These are phyloP conservation scores for Crotalus tigris DNA, from an alignment of 2,113 vertebrate species.

Conservation along the genomic window DNA sequence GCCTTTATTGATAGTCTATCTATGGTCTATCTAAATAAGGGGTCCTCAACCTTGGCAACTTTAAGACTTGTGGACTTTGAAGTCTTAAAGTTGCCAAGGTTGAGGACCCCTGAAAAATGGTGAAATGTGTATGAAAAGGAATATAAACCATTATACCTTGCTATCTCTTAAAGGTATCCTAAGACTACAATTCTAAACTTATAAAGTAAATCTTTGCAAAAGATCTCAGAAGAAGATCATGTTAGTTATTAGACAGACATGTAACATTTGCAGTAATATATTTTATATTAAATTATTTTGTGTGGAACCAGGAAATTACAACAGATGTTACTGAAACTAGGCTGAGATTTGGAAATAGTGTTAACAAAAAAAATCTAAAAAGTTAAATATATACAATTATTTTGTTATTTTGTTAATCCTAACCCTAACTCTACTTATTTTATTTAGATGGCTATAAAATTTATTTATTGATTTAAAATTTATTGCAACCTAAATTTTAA, in stretches of 20 bases:
- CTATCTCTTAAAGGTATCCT: neutral
- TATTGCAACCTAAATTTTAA: neutral
- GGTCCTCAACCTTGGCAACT: too few relatives aligned
- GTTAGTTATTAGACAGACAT: neutral
- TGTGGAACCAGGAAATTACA: neutral
- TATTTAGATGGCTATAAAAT: neutral
- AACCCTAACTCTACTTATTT: neutral
- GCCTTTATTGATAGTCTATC: neutral
- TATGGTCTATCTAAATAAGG: neutral
- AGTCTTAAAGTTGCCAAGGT: too few relatives aligned
- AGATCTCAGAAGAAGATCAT: neutral
- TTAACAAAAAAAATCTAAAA: neutral
- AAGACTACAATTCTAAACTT: neutral
- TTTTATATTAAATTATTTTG: neutral
- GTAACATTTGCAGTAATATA: neutral
- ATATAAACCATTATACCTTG: neutral
- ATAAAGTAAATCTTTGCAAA: neutral
- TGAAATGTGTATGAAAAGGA: neutral
- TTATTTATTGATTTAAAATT: neutral
- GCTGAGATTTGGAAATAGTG: neutral
- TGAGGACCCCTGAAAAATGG: neutral
- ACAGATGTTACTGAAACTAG: neutral
- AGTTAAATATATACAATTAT: too few relatives aligned
- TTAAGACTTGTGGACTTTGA: too few relatives aligned
- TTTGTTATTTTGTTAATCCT: too few relatives aligned